phyloP scores from a whole-genome alignment of 2,888 invertebrate genomes.

The Mantis religiosa region DNA sequence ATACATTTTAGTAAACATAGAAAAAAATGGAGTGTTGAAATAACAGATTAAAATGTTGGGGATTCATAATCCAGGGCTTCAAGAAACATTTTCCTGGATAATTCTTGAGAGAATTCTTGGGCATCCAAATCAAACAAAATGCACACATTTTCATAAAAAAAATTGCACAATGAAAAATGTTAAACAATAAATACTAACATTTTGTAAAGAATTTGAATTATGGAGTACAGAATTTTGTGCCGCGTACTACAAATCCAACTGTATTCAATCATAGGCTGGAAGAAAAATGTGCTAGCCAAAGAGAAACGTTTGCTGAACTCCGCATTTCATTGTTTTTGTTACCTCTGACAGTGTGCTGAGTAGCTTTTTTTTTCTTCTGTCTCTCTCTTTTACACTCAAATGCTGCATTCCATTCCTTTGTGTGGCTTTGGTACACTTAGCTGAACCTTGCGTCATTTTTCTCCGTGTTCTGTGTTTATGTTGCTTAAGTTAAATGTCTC shows the following conservation, averaged over 20 bases:
- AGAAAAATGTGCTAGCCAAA: background rate
- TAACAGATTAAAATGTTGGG: no score
- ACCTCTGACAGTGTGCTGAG: background rate
- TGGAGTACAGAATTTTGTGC: background rate
- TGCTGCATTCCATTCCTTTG: background rate
- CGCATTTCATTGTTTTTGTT: background rate
- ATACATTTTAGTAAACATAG: no score
- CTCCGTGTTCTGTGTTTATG: background rate
- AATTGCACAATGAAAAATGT: no score
- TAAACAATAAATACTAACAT: no score
- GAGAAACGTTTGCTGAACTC: background rate
- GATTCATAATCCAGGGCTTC: no score
- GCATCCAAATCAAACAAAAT: no score
- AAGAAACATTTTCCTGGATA: no score
- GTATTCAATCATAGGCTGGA: no score
- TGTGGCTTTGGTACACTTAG: background rate
- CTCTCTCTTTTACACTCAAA: background rate
- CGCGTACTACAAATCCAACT: background rate
- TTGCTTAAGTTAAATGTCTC: background rate
- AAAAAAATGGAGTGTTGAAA: no score
- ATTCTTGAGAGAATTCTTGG: no score
- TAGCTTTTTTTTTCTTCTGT: background rate
- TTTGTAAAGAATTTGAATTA: no score
- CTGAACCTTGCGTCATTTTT: background rate
- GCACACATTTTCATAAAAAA: no score